Conservation (phyloP, 2,113 vertebrate species). For the Hemibagrus wyckioides region DNA sequence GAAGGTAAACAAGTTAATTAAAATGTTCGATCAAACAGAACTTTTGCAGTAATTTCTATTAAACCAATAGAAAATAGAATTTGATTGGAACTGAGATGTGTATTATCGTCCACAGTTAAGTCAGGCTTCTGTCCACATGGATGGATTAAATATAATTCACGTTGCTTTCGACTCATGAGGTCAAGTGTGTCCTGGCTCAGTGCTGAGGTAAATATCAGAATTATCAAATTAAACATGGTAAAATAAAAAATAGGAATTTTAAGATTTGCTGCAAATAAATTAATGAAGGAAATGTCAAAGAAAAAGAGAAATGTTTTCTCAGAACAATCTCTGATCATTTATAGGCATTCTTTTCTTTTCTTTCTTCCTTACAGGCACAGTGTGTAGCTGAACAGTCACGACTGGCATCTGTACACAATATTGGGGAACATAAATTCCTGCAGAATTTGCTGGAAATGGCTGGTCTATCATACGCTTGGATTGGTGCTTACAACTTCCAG, state of each 20-base stretch:
- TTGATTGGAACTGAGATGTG: neutral
- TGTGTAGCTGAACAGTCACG: neutral
- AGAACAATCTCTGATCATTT: neutral
- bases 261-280: neutral
- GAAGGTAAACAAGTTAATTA: too few species aligned
- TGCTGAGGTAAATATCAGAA: conserved; percentile 25
- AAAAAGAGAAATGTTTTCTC: neutral
- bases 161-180: conserved; percentile 12
- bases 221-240: neutral
- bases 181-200: neutral
- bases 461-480: neutral
- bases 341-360: neutral
- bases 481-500: conserved; percentile 28
- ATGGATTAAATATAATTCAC: neutral
- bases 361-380: neutral
- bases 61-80: neutral
- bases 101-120: neutral
- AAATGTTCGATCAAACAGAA: too few species aligned
- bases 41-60: neutral
- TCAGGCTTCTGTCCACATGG: neutral
- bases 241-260: neutral
- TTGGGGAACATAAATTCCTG: conserved; percentile 3
- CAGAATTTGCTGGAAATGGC: conserved; percentile 6
- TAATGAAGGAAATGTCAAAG: neutral
- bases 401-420: conserved; percentile 1